Percentiles rank a stretch among this genome's conserved stretches.
phyloP scores from a whole-genome alignment of 2,797 vertebrate species.

The Pangasius sanitwongsei region DNA sequence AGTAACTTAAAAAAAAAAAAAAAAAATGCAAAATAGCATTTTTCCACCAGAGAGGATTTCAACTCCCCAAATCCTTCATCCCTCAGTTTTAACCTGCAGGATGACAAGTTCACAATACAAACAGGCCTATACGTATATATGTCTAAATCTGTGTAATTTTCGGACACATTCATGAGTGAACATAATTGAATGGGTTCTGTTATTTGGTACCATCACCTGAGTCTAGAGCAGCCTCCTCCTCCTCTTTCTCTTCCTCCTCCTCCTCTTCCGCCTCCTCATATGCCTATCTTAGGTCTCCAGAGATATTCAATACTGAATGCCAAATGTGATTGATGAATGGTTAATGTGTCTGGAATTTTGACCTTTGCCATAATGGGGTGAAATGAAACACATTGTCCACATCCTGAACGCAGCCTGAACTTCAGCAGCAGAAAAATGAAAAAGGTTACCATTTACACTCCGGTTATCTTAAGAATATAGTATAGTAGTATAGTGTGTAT shows the following conservation, averaged over 20 bases:
- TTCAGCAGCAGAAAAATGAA: background rate
- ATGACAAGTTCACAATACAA: background rate
- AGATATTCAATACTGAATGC: constrained; percentile 41
- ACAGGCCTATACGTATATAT: no score
- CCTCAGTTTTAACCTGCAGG: background rate
- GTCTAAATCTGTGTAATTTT: background rate
- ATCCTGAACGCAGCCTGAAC: background rate
- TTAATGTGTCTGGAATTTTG: constrained; percentile 46
- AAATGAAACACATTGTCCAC: constrained; percentile 37
- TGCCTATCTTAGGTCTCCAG: constrained; percentile 29
- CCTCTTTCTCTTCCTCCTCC: background rate
- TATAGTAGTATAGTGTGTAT: background rate
- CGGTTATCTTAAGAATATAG: background rate
- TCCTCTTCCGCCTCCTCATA: constrained; percentile 12
- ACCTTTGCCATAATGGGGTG: constrained; percentile 42
- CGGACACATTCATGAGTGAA: constrained; percentile 5
- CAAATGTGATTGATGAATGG: constrained; percentile 49
- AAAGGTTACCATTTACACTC: background rate
- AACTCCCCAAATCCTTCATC: background rate
- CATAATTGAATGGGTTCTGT: constrained; percentile 4
- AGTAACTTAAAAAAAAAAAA: background rate
- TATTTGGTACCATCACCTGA: constrained; percentile 10
- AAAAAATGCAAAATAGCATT: background rate
- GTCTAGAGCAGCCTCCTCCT: constrained; percentile 18
- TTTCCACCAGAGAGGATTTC: background rate